Conservation (phyloP, 2,113 vertebrate species). For the Trachemys scripta region DNA sequence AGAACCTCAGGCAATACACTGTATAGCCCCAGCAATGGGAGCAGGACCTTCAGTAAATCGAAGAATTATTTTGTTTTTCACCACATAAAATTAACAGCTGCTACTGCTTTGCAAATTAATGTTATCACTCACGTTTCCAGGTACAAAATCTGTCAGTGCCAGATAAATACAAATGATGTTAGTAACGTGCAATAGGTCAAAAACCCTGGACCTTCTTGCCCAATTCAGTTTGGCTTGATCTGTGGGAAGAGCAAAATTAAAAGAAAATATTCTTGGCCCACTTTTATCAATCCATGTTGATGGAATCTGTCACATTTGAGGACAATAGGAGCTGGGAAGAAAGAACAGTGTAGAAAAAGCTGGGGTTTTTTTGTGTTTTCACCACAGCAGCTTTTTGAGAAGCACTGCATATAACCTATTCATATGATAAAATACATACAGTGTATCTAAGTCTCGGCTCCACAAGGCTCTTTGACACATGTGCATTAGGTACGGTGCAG, state of each 20-base stretch:
- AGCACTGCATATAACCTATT: background rate
- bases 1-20: rapidly evolving
- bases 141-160: background rate
- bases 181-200: background rate
- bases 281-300: background rate
- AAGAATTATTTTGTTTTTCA: background rate
- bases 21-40: rapidly evolving
- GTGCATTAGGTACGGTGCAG: background rate
- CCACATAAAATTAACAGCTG: background rate
- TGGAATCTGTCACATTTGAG: background rate
- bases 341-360: background rate
- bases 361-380: background rate
- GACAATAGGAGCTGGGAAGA: background rate
- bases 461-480: background rate
- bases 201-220: background rate
- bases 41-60: rapidly evolving
- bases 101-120: background rate
- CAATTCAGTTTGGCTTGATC: background rate
- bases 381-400: background rate
- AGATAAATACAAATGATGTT: background rate
- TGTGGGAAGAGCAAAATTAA: background rate
- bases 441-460: background rate
- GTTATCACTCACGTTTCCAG: background rate
- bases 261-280: constrained; percentile 19
- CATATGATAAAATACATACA: constrained; percentile 12